Conservation (phyloP, 2,888 invertebrate species). For the Gastracanthus pulcherrimus region DNA sequence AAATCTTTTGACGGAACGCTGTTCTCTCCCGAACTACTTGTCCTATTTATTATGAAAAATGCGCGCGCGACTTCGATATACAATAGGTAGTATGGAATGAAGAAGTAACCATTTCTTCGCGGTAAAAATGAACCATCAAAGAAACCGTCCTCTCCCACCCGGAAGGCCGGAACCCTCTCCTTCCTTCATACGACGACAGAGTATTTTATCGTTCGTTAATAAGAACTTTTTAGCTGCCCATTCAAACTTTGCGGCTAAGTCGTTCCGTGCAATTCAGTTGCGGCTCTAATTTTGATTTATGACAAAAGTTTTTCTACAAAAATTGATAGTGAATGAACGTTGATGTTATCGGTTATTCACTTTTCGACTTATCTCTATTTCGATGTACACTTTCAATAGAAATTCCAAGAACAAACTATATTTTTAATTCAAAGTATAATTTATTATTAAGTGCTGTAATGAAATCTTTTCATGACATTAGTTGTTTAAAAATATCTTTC, state of each 20-base stretch:
- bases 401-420: neutral
- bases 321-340: neutral
- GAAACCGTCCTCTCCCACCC: neutral
- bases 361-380: neutral
- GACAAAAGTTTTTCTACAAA: neutral
- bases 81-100: slow-evolving; percentile 54
- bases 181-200: slow-evolving; percentile 19
- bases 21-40: neutral
- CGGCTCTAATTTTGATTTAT: neutral
- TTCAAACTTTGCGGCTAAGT: neutral
- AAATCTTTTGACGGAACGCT: neutral
- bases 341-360: neutral
- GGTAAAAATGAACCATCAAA: neutral
- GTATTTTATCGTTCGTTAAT: slow-evolving; percentile 34
- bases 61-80: slow-evolving; percentile 45
- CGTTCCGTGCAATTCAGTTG: neutral
- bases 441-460: neutral
- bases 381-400: neutral
- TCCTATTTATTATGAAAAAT: slow-evolving; percentile 43
- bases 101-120: slow-evolving; percentile 44
- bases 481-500: slow-evolving; percentile 33
- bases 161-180: too few relatives aligned
- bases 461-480: slow-evolving; percentile 20
- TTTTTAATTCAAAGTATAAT: neutral
- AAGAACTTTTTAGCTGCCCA: slow-evolving; percentile 43